A percentile compares a stretch with the other conserved stretches of the same genome.
Conservation (phyloP, 2,888 invertebrate genomes). For the Cosmopolites sordidus region DNA sequence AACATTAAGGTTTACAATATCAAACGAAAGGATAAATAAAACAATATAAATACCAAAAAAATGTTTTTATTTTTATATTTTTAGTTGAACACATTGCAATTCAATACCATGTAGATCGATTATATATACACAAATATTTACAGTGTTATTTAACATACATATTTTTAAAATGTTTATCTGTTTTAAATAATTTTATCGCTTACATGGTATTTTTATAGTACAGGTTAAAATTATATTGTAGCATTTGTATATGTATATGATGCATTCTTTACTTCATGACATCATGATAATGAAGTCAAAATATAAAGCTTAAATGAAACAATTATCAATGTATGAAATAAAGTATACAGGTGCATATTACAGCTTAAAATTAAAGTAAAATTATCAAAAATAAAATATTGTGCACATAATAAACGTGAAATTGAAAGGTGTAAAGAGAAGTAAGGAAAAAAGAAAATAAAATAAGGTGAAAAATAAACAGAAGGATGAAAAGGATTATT, state of each 20-base stretch:
- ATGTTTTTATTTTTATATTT: not conserved
- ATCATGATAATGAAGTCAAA: no score
- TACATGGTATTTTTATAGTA: no score
- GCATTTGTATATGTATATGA: no score
- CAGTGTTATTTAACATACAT: not conserved
- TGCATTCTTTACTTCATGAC: no score
- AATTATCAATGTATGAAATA: not conserved
- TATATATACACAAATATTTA: not conserved
- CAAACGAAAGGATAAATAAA: not conserved
- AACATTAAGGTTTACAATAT: no score
- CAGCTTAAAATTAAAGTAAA: not conserved
- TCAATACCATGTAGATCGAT: not conserved
- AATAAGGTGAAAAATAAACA: conserved; percentile 27
- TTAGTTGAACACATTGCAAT: conserved; percentile 1
- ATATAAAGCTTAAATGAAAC: no score
- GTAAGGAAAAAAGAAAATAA: not conserved
- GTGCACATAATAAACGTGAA: conserved; percentile 13
- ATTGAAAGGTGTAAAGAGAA: not conserved
- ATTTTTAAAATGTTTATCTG: not conserved
- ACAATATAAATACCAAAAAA: not conserved
- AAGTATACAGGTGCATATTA: not conserved
- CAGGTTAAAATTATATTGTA: no score
- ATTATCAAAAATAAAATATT: conserved; percentile 9
- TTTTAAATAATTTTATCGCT: no score
- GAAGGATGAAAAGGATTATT: conserved; percentile 38